Conservation (phyloP, 2,888 invertebrate genomes). For the Cheilosia variabilis region DNA sequence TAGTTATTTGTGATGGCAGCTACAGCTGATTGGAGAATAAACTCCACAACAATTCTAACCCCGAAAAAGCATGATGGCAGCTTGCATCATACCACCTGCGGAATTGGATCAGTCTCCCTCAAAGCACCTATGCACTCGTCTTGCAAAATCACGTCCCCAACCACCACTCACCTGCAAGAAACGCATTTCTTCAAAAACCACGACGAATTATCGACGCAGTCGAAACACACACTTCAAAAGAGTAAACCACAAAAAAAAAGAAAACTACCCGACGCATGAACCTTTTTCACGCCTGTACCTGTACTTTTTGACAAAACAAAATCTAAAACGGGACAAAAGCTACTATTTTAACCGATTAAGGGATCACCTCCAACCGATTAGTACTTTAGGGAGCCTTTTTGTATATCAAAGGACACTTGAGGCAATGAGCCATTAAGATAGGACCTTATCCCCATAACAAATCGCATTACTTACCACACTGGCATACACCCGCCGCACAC, state of each 20-base stretch:
- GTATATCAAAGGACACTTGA: slow-evolving; percentile 27
- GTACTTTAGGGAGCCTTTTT: slow-evolving; percentile 22
- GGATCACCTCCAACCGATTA: slow-evolving; percentile 53
- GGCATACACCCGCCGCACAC: neutral
- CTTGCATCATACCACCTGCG: too few relatives aligned
- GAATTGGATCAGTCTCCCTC: too few relatives aligned
- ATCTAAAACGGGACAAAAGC: slow-evolving; percentile 5
- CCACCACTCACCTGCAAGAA: too few relatives aligned
- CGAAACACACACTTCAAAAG: too few relatives aligned
- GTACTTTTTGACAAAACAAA: neutral
- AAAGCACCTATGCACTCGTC: too few relatives aligned
- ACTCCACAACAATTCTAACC: too few relatives aligned
- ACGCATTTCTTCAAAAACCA: too few relatives aligned
- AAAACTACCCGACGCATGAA: neutral
- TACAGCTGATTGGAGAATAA: too few relatives aligned
- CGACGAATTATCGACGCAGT: too few relatives aligned
- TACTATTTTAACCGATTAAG: slow-evolving; percentile 48
- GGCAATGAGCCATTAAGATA: slow-evolving; percentile 65
- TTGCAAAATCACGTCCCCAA: too few relatives aligned
- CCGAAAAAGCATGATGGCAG: too few relatives aligned
- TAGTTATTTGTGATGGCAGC: too few relatives aligned
- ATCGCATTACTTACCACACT: slow-evolving; percentile 52
- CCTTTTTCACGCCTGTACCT: neutral
- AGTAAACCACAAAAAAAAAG: neutral
- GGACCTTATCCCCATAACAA: slow-evolving; percentile 54